These are phyloP conservation scores for Cephalopachus bancanus DNA, from an alignment of 2,797 vertebrate species.

Conservation along the genomic window DNA sequence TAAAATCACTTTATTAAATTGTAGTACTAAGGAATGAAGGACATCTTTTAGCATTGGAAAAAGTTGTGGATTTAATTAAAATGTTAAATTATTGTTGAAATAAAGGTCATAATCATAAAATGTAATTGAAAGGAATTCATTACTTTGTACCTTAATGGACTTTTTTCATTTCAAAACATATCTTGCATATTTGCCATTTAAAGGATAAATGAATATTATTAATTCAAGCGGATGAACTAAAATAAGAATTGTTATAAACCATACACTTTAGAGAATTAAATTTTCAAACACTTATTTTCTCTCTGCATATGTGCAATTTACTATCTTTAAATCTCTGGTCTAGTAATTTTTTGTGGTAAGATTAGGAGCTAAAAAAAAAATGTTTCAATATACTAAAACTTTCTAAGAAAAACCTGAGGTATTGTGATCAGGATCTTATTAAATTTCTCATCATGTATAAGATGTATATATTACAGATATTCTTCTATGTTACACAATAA, in stretches of 20 bases:
- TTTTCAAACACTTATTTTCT: conserved; percentile 80
- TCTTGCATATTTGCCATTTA: conserved; percentile 86
- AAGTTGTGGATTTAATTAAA: conserved; percentile 88
- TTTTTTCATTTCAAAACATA: conserved; percentile 82
- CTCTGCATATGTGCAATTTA: conserved; percentile 33
- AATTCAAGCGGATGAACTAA: conserved; percentile 79
- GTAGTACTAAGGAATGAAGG: conserved; percentile 79
- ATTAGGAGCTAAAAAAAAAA: not conserved
- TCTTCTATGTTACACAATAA: not conserved
- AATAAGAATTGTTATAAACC: conserved; percentile 73
- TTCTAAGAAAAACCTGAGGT: not conserved
- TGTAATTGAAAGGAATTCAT: conserved; percentile 85
- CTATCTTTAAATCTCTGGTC: not conserved
- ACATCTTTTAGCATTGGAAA: conserved; percentile 85
- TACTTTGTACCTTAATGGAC: conserved; percentile 82
- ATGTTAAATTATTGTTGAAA: conserved; percentile 87
- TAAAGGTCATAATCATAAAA: conserved; percentile 88
- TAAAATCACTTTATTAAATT: conserved; percentile 86
- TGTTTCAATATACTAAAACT: not conserved
- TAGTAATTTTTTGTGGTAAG: not conserved
- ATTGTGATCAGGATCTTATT: not conserved
- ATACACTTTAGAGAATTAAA: conserved; percentile 56
- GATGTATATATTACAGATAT: not conserved
- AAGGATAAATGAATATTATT: conserved; percentile 82
- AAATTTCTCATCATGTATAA: not conserved